Base-by-base conservation (phyloP, 2,797 vertebrate species). In the Valencia hispanica region DNA sequence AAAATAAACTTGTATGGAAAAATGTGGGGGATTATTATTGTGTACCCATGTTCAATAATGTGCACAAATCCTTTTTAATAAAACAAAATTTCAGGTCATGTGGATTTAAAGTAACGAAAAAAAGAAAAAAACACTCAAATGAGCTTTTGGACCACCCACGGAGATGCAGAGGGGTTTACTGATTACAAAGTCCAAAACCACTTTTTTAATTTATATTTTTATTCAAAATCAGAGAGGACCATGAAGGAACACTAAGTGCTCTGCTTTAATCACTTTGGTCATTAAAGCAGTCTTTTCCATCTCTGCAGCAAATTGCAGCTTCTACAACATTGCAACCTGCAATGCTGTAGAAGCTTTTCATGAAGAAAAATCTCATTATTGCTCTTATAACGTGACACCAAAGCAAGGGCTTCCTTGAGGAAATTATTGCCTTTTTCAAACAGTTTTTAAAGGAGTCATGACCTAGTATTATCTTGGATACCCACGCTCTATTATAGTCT, bases 381-480 rank as follows among this genome's bases (percentile, higher is more conserved):
- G 75, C 71, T 86, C 83, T 82, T 84, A 89, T 89, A 87, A 89
- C 86, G 77, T 74, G 84, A 84, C 90, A 90, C 85, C 83, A 90
- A 90, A 85, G 87, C 89, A 88, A 89, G 87, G 87, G 90, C 72
- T 82, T 90, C 87, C 91, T 84, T 85, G 77, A 91, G 77, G 78
- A 92, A 91, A 90, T 87, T 78, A 90, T 86, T 89, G 79, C 83
- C 77, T 83, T 92, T 92, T 87, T 77, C 85, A 87, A 91, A 85
- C 73, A 63, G 69, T 76, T 86, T 91, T 87, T n/a, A n/a, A n/a
- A n/a, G n/a, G n/a, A n/a, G n/a, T n/a, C n/a, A n/a, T n/a, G n/a
- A n/a, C n/a, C n/a, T n/a, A n/a, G n/a, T n/a, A n/a, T n/a, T n/a
- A n/a, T n/a, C n/a, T n/a, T n/a, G n/a, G n/a, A n/a, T n/a, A n/a